These are phyloP conservation scores for Leucophenga varia DNA, from an alignment of 1,140 invertebrate genomes.

Conservation along the genomic window DNA sequence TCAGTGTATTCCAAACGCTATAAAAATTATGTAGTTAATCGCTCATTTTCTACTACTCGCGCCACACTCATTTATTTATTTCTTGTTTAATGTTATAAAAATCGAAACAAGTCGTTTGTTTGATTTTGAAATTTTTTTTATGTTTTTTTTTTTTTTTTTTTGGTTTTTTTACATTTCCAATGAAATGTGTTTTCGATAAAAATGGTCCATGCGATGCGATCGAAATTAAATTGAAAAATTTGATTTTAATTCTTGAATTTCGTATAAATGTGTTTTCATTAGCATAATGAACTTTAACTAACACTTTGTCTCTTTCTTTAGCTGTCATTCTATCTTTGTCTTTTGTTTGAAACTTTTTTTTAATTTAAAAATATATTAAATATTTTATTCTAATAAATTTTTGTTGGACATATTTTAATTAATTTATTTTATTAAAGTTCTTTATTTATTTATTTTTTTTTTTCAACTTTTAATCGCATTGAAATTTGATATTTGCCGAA, in stretches of 20 bases:
- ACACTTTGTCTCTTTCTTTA: constrained; percentile 19
- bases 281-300: constrained; percentile 50
- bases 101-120: too few relatives aligned
- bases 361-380: too few relatives aligned
- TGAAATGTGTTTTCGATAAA: constrained; percentile 54
- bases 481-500: constrained; percentile 37
- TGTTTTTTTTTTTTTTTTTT: too few relatives aligned
- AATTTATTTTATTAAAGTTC: too few relatives aligned
- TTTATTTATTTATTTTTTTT: constrained; percentile 41
- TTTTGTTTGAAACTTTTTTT: too few relatives aligned
- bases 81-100: too few relatives aligned
- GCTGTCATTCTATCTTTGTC: background rate
- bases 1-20: constrained; percentile 17
- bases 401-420: too few relatives aligned
- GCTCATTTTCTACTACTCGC: constrained; percentile 30
- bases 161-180: constrained; percentile 30
- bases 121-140: too few relatives aligned
- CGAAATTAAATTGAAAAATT: constrained; percentile 55
- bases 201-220: constrained; percentile 53
- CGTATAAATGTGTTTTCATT: constrained; percentile 54
- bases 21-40: constrained; percentile 30
- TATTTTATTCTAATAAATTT: too few relatives aligned
- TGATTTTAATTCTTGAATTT: constrained; percentile 50
- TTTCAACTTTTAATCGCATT: constrained; percentile 51
- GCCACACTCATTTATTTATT: too few relatives aligned